Base-by-base conservation (phyloP, 2,888 invertebrate genomes). In the Heteromurus nitidus region DNA sequence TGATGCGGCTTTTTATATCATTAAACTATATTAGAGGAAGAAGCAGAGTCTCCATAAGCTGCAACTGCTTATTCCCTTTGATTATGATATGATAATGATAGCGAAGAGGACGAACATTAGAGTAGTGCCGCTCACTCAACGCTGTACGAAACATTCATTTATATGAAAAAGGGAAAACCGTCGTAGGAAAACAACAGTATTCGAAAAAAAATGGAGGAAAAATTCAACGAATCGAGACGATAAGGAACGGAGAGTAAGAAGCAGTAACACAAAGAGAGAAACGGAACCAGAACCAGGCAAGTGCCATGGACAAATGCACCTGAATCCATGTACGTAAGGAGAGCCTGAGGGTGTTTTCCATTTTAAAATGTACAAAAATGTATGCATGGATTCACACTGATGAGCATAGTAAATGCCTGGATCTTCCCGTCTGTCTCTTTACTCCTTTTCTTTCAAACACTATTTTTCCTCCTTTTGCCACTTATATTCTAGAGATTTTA, bases 231-330 rank as follows among this genome's bases (percentile, higher is more conserved):
- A 53, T 62, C 81, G 81, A 81, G 70, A 81, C 75, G 65, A 75
- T 55, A 58, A 68, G 67, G 73, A 73, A 72, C 72, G 55, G 3
- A 53, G 24, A 62, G 22, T 3, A 53, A 75, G 60, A 31, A 28
- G 70, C 42, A 47, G 24, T 36, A n/a, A 36, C 36, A 36, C 36
- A 7, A 55, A 3, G 69, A 20, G 26, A 60, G 55, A 81, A 82
- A 75, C 81, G 81, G 81, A 81, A 81, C 81, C 69, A n/a, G n/a
- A n/a, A n/a, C n/a, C n/a, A n/a, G n/a, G n/a, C n/a, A 47, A 70
- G 44, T 62, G 55, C 31, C 30, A 74, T 72, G 65, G 36, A 70
- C n/a, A n/a, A 70, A 79, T 79, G 70, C 79, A 79, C 65, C 69
- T 36, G 55, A 79, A 77, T 69, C 64, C 22, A 77, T 77, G 69